phyloP scores from a whole-genome alignment of 2,888 invertebrate genomes.

The Hypena proboscidalis region DNA sequence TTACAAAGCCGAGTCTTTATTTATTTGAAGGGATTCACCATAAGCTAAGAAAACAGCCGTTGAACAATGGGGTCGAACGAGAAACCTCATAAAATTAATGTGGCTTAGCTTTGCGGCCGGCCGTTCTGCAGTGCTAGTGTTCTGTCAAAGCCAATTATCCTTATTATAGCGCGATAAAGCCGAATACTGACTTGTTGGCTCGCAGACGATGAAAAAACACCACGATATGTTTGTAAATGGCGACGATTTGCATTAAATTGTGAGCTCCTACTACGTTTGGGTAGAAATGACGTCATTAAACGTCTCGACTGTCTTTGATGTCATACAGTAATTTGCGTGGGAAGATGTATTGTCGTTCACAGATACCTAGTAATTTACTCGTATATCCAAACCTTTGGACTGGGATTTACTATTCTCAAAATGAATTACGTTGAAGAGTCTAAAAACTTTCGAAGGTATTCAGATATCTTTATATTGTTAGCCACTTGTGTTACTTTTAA shows the following conservation, averaged over 20 bases:
- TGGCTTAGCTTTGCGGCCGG: conserved; percentile 38
- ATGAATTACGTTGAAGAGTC: too few species aligned
- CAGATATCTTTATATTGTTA: too few species aligned
- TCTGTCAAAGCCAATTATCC: conserved; percentile 55
- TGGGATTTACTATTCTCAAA: too few species aligned
- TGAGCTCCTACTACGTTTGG: conserved; percentile 3
- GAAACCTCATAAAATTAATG: conserved; percentile 57
- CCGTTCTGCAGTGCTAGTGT: conserved; percentile 37
- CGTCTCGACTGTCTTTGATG: too few species aligned
- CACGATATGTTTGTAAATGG: conserved; percentile 21
- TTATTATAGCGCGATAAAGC: conserved; percentile 49
- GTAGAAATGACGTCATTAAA: not conserved
- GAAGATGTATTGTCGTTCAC: not conserved
- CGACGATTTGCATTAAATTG: conserved; percentile 7
- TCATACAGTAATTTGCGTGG: not conserved
- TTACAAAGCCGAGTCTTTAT: conserved; percentile 24
- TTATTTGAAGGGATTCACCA: conserved; percentile 27
- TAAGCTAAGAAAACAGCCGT: conserved; percentile 44
- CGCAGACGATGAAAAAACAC: conserved; percentile 23
- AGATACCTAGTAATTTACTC: too few species aligned
- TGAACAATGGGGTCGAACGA: conserved; percentile 44
- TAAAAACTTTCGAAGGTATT: too few species aligned
- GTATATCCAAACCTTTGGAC: too few species aligned
- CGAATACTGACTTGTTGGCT: conserved; percentile 32
- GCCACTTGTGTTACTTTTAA: too few species aligned